Base-by-base conservation (phyloP, 2,888 invertebrate species). In the Amblyjoppa proteus region DNA sequence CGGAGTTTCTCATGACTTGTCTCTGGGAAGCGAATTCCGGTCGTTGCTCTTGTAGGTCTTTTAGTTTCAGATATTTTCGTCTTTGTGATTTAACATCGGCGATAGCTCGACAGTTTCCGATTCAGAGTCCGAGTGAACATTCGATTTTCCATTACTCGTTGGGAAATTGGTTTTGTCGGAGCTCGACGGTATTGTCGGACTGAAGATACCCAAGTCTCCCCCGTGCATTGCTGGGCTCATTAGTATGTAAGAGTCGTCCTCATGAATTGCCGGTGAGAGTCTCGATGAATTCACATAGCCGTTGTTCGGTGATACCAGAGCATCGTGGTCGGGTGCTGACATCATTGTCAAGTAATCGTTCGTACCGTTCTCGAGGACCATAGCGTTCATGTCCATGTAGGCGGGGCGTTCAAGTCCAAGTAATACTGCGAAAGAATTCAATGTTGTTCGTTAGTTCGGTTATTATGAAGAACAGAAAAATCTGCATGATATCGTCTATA, bases 331-430 rank as follows among this genome's bases (percentile, higher is more conserved):
- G 0, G 98, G 97, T 0, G 97, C 96, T n/a, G 96, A 96, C 94
- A 98, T 95, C 96, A 97, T 96, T 3, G 96, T 96, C 66, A 98
- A 93, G 89, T 97, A 98, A 91, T 98, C 98, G 66, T 95, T 95
- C 81, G 96, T 95, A 2, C 95, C 95, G 0, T 94, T 94, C 9
- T 94, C 94, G 77, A 95, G 94, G 61, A 95, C 90, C 2, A 94
- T 92, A 86, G 96, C 95, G 91, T 98, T 98, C 95, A 96, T 96
- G 83, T 96, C 96, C 90, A 97, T 94, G 90, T 97, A 98, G 0
- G n/a, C n/a, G 97, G 96, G 58, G 96, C 96, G 92, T 98, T 98
- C 76, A 98, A 94, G 90, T 98, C 98, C 75, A 98, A 96, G 93
- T 98, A 99, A 92, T 98, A 97, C 98, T 98, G 94, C 1, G 9